A percentile compares a stretch with the other conserved stretches of the same genome.
phyloP scores from a whole-genome alignment of 2,113 vertebrate genomes.

The Pavo muticus region DNA sequence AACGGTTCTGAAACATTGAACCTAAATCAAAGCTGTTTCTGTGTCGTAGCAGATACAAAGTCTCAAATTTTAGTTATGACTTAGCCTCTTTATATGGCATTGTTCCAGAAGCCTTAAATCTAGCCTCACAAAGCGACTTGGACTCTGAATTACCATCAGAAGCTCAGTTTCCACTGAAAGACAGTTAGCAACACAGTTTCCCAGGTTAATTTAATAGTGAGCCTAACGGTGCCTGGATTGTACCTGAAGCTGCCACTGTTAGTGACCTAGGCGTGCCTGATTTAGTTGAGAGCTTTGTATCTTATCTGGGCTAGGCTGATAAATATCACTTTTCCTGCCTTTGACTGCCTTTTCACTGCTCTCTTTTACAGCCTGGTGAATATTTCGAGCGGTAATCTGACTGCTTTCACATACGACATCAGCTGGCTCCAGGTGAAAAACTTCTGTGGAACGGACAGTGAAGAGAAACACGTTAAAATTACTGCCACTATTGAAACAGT shows the following conservation, averaged over 20 bases:
- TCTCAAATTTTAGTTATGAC: background rate
- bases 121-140: background rate
- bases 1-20: background rate
- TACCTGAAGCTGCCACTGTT: background rate
- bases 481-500: conserved; percentile 86
- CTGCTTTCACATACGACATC: conserved; percentile 44
- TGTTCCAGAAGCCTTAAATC: background rate
- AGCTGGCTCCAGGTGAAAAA: conserved; percentile 90
- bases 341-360: background rate
- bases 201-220: background rate
- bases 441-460: conserved; percentile 56
- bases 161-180: background rate
- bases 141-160: background rate
- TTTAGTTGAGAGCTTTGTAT: background rate
- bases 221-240: background rate
- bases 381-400: conserved; percentile 53
- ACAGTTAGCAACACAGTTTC: background rate
- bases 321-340: background rate
- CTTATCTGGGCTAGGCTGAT: too few relatives aligned
- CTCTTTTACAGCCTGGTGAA: conserved; percentile 62
- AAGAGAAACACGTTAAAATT: conserved; percentile 81
- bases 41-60: background rate
- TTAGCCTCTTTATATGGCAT: background rate
- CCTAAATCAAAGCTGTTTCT: background rate
- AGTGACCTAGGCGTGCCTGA: rapidly evolving